phyloP scores from a whole-genome alignment of 2,888 invertebrate species.

The Seira musarum region DNA sequence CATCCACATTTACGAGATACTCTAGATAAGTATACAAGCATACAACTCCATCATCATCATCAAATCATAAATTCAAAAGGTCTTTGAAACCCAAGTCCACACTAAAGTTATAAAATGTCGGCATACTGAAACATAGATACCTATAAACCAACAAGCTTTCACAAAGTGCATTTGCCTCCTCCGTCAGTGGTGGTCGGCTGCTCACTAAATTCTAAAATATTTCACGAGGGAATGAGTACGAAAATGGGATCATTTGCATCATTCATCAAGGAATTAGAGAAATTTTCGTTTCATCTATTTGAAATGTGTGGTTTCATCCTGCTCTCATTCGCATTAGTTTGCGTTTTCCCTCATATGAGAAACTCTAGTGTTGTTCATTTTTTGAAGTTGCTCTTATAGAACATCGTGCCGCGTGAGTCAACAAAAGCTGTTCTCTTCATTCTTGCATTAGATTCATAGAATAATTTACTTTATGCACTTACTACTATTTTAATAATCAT shows the following conservation, averaged over 20 bases:
- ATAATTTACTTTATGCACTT: too few relatives aligned
- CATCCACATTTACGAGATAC: too few relatives aligned
- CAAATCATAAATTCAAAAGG: background rate
- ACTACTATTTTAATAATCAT: too few relatives aligned
- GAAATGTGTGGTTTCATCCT: conserved; percentile 62
- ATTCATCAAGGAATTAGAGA: conserved; percentile 69
- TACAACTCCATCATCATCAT: conserved; percentile 8
- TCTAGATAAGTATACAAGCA: background rate
- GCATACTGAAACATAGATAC: conserved; percentile 1
- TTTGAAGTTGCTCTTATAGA: background rate
- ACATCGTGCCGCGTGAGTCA: background rate
- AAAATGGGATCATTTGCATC: conserved; percentile 65
- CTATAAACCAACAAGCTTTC: background rate
- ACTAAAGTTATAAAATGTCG: too few relatives aligned
- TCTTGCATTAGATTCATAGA: too few relatives aligned
- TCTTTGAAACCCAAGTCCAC: background rate
- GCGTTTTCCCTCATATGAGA: background rate
- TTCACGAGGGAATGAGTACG: conserved; percentile 41
- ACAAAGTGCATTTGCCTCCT: background rate
- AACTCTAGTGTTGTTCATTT: background rate
- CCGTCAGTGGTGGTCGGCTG: background rate
- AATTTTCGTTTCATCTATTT: conserved; percentile 68
- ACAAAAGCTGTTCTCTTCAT: background rate
- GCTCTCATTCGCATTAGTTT: background rate
- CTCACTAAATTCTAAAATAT: conserved; percentile 38